These are phyloP conservation scores for Trididemnum clinides DNA, from an alignment of 23 tunicate genomes.

Conservation along the genomic window DNA sequence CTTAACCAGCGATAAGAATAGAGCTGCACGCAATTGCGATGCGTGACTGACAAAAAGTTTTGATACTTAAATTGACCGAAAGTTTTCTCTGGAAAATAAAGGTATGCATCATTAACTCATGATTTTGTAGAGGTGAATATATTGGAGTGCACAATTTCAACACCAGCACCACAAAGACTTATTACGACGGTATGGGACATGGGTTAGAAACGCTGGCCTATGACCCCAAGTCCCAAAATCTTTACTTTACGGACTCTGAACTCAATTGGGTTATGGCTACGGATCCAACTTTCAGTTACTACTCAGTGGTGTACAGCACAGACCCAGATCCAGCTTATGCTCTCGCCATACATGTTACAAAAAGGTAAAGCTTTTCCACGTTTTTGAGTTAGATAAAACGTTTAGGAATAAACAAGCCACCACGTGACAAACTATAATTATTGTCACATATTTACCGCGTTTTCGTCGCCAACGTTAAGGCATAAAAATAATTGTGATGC, in stretches of 20 bases:
- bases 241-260: constrained; percentile 59
- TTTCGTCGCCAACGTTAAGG: background rate
- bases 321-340: constrained; percentile 38
- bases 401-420: no score
- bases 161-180: background rate
- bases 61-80: no score
- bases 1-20: no score
- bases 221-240: constrained; percentile 40
- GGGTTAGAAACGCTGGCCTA: constrained; percentile 64
- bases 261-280: constrained; percentile 54
- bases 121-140: constrained; percentile 35
- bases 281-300: constrained; percentile 15
- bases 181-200: constrained; percentile 63
- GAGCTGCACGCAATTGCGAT: no score
- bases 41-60: no score
- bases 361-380: no score
- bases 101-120: no score
- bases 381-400: no score
- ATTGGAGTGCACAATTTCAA: constrained; percentile 47
- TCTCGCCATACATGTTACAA: constrained; percentile 24
- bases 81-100: no score
- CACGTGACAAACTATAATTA: background rate
- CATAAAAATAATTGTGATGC: background rate
- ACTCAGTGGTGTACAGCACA: background rate
- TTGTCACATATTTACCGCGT: background rate